Evolutionary conservation across 2,888 invertebrate genomes (phyloP), one percentile per base, ranked within the genome.

Genomic region (Drosophila barbarae): DNA sequence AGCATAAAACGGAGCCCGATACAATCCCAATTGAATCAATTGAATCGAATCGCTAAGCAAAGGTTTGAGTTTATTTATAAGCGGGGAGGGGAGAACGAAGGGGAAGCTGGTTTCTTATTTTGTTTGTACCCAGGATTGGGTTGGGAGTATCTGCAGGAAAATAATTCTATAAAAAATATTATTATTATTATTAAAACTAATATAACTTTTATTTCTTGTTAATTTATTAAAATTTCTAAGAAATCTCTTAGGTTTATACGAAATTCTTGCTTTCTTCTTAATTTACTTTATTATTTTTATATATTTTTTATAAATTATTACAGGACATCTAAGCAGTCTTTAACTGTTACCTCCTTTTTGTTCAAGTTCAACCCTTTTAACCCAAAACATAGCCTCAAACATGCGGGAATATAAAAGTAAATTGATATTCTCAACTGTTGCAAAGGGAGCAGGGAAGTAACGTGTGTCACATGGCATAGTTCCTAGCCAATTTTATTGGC

Each of bases 21-120:
- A 79, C 85, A 79, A 79, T 83, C 78, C 84, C 85, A 81, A 81
- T 81, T 81, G 80, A 81, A 84, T 84, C 80, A 81, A 81, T 81
- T 81, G 80, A 81, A 81, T 81, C 71, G 85, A 80, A 80, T 84
- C 85, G 76, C 74, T 79, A 73, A 79, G 69, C 72, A 84, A 81
- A 82, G 69, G 66, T 49, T 53, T 51, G 51, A 42, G 69, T 35
- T 53, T 76, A 54, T 61, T 44, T 61, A 35, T 42, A 35, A 15
- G 41, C 18, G 35, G 39, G 28, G 21, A 21, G 21, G 9, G 9
- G 36, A 13, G n/a, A 18, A 4, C 9, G 36, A 28, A 6, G 8
- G 26, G 21, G 21, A 18, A 42, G 59, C 23, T 42, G 28, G 8
- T 44, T 59, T 44, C 15, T 13, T 35, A 26, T 44, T 59, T 59